Evolutionary conservation across 2,113 vertebrate species (phyloP).

Genomic region (Mionectes macconnelli): DNA sequence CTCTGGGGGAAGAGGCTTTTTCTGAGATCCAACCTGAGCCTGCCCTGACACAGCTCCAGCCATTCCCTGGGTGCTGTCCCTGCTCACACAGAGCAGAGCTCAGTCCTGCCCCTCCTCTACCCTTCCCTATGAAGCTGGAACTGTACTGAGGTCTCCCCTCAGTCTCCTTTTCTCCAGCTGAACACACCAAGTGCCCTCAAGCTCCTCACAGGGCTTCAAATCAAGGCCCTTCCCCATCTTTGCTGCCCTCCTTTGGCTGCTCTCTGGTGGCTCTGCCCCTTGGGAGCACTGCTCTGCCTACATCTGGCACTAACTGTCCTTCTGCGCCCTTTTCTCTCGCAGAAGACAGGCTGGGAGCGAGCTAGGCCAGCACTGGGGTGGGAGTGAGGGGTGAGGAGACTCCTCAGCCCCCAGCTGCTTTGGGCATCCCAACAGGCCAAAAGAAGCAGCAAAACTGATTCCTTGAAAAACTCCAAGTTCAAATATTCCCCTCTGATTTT

Average conservation of each 20-base stretch:
- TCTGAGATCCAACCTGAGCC: not conserved
- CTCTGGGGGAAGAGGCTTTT: not conserved
- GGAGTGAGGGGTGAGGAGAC: not conserved
- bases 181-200: not conserved
- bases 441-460: not conserved
- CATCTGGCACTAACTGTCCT: not conserved
- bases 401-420: not conserved
- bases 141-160: not conserved
- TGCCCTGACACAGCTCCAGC: not conserved
- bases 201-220: not conserved
- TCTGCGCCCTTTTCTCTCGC: not conserved
- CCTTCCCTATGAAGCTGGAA: not conserved
- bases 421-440: not conserved
- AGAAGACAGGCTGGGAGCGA: not conserved
- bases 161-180: not conserved
- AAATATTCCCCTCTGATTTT: not conserved
- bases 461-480: not conserved
- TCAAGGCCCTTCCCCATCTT: not conserved
- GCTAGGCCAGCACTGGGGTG: not conserved
- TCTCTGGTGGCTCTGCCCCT: not conserved
- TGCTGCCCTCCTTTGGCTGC: not conserved
- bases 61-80: not conserved
- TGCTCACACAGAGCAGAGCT: not conserved
- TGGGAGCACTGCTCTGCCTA: not conserved
- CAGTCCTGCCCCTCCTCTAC: not conserved